Evolutionary conservation across 2,797 vertebrate genomes (phyloP).

Genomic region (Mormyrus proboscirostris): DNA sequence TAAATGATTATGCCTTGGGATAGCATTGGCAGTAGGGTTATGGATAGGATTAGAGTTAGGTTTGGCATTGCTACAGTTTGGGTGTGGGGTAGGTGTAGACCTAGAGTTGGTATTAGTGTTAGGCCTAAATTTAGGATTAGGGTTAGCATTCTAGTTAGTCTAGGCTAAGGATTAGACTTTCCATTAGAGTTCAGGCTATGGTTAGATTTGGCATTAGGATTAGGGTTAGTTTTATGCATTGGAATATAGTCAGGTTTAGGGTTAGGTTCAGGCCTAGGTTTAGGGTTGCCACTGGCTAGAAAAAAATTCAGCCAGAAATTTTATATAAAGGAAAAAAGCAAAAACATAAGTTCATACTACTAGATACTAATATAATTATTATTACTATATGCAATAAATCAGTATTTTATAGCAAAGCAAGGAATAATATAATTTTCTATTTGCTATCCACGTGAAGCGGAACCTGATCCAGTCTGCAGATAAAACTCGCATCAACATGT

Average conservation of each 20-base stretch:
- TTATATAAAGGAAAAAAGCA: background rate
- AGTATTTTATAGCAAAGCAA: background rate
- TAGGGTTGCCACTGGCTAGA: background rate
- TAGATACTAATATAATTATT: background rate
- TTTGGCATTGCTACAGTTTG: background rate
- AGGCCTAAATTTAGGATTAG: background rate
- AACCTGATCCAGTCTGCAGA: background rate
- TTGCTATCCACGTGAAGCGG: background rate
- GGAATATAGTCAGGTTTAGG: background rate
- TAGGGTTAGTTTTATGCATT: background rate
- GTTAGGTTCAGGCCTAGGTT: background rate
- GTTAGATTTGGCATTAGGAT: background rate
- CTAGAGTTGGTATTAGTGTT: background rate
- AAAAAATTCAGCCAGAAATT: background rate
- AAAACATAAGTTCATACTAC: background rate
- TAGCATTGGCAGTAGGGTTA: background rate
- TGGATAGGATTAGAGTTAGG: background rate
- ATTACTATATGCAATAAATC: background rate
- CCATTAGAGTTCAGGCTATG: background rate
- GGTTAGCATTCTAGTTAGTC: background rate
- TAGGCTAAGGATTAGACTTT: background rate
- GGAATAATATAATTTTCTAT: background rate
- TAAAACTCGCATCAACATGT: background rate
- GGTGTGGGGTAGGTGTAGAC: background rate
- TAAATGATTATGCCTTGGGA: background rate